Evolutionary conservation across 1,140 invertebrate genomes (phyloP).

Genomic region (Listronotus oregonensis): DNA sequence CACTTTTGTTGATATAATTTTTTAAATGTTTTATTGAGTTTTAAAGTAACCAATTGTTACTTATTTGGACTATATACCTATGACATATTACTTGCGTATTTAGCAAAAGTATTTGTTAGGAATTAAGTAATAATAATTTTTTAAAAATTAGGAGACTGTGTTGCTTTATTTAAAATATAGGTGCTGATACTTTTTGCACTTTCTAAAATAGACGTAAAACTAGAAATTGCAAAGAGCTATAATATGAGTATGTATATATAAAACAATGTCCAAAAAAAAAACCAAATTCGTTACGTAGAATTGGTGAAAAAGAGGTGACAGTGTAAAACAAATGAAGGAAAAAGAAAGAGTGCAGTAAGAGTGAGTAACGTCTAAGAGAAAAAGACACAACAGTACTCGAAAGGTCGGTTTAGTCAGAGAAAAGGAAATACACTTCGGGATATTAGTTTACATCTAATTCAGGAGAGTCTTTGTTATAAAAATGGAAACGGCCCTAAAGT

Average conservation of each 20-base stretch:
- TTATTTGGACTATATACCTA: no score
- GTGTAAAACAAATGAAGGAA: slow-evolving; percentile 4
- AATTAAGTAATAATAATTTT: no score
- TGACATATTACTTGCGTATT: no score
- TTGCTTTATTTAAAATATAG: background rate
- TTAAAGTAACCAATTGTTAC: no score
- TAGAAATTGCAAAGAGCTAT: slow-evolving; percentile 16
- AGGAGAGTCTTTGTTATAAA: slow-evolving; percentile 9
- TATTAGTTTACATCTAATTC: slow-evolving; percentile 11
- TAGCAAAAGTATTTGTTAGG: no score
- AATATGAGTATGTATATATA: slow-evolving; percentile 3
- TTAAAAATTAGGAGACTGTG: background rate
- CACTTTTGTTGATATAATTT: no score
- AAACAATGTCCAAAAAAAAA: slow-evolving; percentile 13
- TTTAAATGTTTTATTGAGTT: no score
- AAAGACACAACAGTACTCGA: slow-evolving; percentile 3
- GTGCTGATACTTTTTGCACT: no score
- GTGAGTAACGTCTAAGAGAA: slow-evolving; percentile 17
- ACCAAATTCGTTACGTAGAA: slow-evolving; percentile 24
- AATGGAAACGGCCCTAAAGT: slow-evolving; percentile 1
- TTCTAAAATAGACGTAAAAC: no score
- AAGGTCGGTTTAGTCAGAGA: background rate
- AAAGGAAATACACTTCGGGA: background rate
- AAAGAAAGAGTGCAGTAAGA: slow-evolving; percentile 1
- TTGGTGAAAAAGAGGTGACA: slow-evolving; percentile 22